Evolutionary conservation across 2,888 invertebrate species (phyloP).

Genomic region (Leucoptera coffeella): DNA sequence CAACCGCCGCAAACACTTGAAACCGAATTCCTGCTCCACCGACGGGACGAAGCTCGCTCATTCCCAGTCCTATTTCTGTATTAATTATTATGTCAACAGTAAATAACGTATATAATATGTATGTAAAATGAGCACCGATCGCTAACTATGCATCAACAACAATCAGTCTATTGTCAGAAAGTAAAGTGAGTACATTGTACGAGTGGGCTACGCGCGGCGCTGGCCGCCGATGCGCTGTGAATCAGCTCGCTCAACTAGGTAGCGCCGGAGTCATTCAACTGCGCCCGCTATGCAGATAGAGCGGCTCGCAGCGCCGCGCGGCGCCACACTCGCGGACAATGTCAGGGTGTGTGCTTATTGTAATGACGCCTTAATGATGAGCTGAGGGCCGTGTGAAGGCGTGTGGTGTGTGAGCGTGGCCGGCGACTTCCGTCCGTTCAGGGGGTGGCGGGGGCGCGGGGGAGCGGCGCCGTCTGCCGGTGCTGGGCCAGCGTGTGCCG

Average conservation of each 20-base stretch:
- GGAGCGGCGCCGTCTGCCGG: constrained; percentile 13
- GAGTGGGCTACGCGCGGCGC: too few species aligned
- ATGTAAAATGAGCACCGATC: constrained; percentile 49
- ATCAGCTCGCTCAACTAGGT: too few species aligned
- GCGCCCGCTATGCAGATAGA: constrained; percentile 12
- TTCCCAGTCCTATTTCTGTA: too few species aligned
- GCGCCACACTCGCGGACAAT: background rate
- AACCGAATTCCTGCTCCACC: too few species aligned
- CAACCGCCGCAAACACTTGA: too few species aligned
- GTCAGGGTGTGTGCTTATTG: constrained; percentile 7
- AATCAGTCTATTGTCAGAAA: constrained; percentile 52
- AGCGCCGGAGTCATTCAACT: too few species aligned
- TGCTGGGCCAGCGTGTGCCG: constrained; percentile 70
- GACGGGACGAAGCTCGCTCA: too few species aligned
- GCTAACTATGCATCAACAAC: constrained; percentile 50
- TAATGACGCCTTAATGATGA: constrained; percentile 26
- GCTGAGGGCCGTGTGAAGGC: too few species aligned
- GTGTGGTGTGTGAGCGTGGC: too few species aligned
- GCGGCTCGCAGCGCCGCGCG: background rate
- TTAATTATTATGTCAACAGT: constrained; percentile 42
- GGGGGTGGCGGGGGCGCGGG: constrained; percentile 16
- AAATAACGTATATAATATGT: constrained; percentile 49
- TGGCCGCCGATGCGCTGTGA: too few species aligned
- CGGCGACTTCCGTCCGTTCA: background rate
- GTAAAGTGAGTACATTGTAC: constrained; percentile 27